phyloP scores from a whole-genome alignment of 1,140 invertebrate genomes.

The Drosophila repletoides region DNA sequence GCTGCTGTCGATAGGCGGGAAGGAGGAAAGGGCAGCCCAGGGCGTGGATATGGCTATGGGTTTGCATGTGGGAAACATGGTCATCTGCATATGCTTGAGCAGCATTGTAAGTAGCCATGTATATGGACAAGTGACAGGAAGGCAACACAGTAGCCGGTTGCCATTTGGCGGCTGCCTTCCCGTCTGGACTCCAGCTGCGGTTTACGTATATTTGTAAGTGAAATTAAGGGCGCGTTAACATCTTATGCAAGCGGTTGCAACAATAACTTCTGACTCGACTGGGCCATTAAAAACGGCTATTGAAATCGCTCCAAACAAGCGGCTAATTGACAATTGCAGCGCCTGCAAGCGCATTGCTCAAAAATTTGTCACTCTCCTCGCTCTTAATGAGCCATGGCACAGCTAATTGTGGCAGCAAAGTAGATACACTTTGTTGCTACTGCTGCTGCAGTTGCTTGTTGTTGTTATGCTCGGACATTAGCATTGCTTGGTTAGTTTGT shows the following conservation, averaged over 20 bases:
- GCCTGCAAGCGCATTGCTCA: constrained; percentile 34
- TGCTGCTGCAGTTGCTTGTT: constrained; percentile 1
- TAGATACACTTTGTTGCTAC: constrained; percentile 1
- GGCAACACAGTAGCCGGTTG: constrained; percentile 50
- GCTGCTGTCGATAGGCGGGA: constrained; percentile 24
- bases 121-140: constrained; percentile 63
- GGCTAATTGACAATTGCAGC: constrained; percentile 62
- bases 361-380: constrained; percentile 35
- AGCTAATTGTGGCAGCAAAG: constrained; percentile 54
- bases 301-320: constrained; percentile 48
- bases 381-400: constrained; percentile 56
- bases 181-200: constrained; percentile 37
- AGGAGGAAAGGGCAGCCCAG: not conserved
- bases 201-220: constrained; percentile 80
- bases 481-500: constrained; percentile 45
- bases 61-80: constrained; percentile 41
- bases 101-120: constrained; percentile 73
- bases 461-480: constrained; percentile 59
- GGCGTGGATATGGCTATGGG: not conserved
- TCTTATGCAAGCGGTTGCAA: constrained; percentile 66
- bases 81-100: constrained; percentile 78
- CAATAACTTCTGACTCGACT: constrained; percentile 65
- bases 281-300: constrained; percentile 49
- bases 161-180: no score
- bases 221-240: constrained; percentile 80